Evolutionary conservation across 2,113 vertebrate species (phyloP).

Genomic region (Pangasianodon hypophthalmus): DNA sequence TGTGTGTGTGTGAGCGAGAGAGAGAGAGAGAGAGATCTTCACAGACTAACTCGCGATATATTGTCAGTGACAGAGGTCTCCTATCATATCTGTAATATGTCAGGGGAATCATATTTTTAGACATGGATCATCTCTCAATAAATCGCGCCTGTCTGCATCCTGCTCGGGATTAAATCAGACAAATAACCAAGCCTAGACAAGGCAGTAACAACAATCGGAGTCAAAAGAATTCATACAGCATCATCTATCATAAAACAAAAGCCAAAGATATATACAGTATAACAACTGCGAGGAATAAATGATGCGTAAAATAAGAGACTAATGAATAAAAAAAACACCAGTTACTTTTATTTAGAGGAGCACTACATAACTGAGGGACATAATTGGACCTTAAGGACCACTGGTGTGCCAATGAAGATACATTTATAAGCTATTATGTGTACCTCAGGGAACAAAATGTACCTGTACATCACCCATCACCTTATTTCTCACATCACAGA

Average conservation of each 20-base stretch:
- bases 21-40: neutral
- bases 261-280: neutral
- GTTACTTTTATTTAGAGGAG: neutral
- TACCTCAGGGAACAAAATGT: neutral
- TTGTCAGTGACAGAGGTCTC: slow-evolving; percentile 52
- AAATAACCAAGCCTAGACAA: neutral
- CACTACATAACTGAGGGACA: neutral
- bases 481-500: neutral
- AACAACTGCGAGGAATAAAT: neutral
- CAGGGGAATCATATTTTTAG: slow-evolving; percentile 46
- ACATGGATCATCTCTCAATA: slow-evolving; percentile 20
- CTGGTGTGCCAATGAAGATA: neutral
- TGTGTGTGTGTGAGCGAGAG: slow-evolving; percentile 10
- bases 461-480: neutral
- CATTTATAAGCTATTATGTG: neutral
- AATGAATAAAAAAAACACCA: neutral
- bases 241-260: neutral
- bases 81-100: slow-evolving; percentile 41
- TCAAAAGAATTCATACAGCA: neutral
- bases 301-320: neutral
- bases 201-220: neutral
- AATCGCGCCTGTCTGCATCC: slow-evolving; percentile 3
- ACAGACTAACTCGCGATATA: slow-evolving; percentile 33
- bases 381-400: neutral
- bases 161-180: slow-evolving; percentile 4